Base-by-base conservation (phyloP, 2,797 vertebrate genomes). In the Petrocephalus schoutedeni region DNA sequence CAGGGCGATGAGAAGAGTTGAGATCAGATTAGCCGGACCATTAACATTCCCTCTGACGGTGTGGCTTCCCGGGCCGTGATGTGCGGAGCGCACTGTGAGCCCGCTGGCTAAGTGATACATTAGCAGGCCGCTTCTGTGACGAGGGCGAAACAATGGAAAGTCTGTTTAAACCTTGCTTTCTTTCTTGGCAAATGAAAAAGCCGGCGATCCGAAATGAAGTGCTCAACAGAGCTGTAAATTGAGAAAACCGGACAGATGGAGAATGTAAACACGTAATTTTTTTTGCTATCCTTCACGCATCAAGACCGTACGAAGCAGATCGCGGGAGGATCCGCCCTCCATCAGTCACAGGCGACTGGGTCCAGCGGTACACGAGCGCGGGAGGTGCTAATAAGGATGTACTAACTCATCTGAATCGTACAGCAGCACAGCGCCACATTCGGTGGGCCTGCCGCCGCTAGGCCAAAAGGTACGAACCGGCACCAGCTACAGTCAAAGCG, bases 201-300 rank as follows among this genome's bases (percentile, higher is more conserved):
- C 36, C 77, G 64, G 71, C 74, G 12, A 87, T 51, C 41, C 7
- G 12, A 57, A 74, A 88, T 80, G 45, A 87, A 88, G 56, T 71
- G 77, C 36, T 88, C 67, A 64, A n/a, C 23, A 54, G 87, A 89
- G 88, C 71, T 89, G 86, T 58, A 88, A 88, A 84, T 80, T 16
- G 45, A 32, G 19, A 45, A 45, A 85, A 16, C 16, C 49, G 86
- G 57, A 85, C 36, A 59, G 82, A 83, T 9, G 10, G 82, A 84
- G 45, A 84, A 87, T 36, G 28, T 83, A 64, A 45, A 45, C 71
- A 19, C 16, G 0, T 74, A 3, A 45, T 45, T 64, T 67, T 45
- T 77, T 45, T 45, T n/a, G n/a, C 71, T 87, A 21, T 56, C 53
- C 87, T 82, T 84, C 87, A 61, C 45, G 74, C 23, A 82, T 88